Conservation (phyloP, 2,113 vertebrate genomes). For the Oxyura jamaicensis region DNA sequence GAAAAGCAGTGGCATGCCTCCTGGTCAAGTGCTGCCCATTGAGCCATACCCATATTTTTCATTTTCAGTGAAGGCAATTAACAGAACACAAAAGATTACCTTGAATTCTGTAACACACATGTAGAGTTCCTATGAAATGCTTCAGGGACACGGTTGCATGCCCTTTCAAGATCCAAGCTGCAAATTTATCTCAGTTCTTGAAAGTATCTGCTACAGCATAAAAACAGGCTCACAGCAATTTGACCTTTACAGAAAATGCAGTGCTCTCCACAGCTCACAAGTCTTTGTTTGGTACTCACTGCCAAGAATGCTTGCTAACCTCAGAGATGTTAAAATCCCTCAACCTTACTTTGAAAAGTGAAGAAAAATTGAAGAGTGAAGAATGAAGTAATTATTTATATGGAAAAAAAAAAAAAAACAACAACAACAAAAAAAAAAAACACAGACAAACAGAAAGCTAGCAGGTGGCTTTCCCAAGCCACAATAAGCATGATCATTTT, state of each 20-base stretch:
- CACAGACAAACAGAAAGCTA: not conserved
- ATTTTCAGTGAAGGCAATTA: constrained; percentile 50
- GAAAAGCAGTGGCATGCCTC: not conserved
- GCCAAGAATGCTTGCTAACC: not conserved
- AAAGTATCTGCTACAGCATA: constrained; percentile 36
- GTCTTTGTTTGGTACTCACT: not conserved
- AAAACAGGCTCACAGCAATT: not conserved
- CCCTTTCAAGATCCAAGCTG: constrained; percentile 8
- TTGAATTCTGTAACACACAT: constrained; percentile 22
- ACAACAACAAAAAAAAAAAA: not conserved
- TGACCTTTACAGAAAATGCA: constrained; percentile 42
- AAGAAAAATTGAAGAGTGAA: not conserved
- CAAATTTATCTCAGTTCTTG: constrained; percentile 23
- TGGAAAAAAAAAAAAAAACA: not conserved
- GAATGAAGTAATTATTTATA: not conserved
- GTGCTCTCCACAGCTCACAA: not conserved
- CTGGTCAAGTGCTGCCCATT: not conserved
- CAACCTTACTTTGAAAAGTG: not conserved
- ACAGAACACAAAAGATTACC: constrained; percentile 39
- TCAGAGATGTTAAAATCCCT: constrained; percentile 15
- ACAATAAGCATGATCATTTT: not conserved
- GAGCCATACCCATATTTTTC: not conserved
- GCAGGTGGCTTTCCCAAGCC: not conserved
- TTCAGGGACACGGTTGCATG: not conserved
- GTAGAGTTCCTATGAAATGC: not conserved